Base-by-base conservation (phyloP, 2,888 invertebrate species). In the Cephus spinipes region DNA sequence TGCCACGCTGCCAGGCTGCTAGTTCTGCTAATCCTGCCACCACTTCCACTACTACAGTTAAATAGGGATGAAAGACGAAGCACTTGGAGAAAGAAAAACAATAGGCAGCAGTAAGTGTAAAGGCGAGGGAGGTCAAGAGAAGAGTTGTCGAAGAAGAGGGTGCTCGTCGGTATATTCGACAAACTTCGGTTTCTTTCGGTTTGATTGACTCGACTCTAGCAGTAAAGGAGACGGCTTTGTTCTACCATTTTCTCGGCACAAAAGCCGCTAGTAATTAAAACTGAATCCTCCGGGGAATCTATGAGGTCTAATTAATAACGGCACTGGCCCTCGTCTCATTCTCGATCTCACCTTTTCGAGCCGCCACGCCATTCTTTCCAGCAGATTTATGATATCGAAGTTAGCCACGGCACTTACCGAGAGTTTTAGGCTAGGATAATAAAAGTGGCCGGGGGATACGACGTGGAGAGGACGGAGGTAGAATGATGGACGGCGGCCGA, bases 401-500 rank as follows among this genome's bases (percentile, higher is more conserved):
- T 85, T 83, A 82, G 84, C 83, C 83, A 86, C 85, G 87, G 87
- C 86, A 87, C 87, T 88, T 88, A 87, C 86, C 84, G 85, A 85
- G 87, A 88, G 86, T 87, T 88, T 87, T 86, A 80, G 79, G 85
- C 73, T 83, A 77, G 79, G 84, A 85, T 87, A 88, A 89, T 89
- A 87, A 87, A 88, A 88, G 87, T 86, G 69, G 75, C 35, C 15
- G 80, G 33, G 71, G 77, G 77, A 76, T 76, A 71, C 23, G 82
- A 78, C 80, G 76, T 76, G 71, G 82, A 81, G 81, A 84, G 83
- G 79, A 80, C 74, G 68, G 75, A 73, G 76, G 69, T 79, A 85
- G 86, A 86, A 88, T 89, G 90, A 90, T 89, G 89, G 89, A 90
- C 90, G 89, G 88, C 89, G 89, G 87, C 88, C 89, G 89, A 89